Evolutionary conservation across 2,113 vertebrate species (phyloP).

Genomic region (Anolis carolinensis): DNA sequence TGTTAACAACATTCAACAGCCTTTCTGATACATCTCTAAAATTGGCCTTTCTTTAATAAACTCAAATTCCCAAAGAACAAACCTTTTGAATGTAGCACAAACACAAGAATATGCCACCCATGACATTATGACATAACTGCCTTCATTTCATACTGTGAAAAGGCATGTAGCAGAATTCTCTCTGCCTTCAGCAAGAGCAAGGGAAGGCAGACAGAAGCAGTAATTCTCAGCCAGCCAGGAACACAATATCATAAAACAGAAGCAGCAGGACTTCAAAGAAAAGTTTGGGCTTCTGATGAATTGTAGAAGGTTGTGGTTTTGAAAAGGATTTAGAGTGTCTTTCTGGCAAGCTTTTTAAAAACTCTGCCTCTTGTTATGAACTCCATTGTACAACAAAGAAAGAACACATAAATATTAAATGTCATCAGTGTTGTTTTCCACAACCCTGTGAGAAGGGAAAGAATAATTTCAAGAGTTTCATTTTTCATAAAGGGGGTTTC

Average conservation of each 20-base stretch:
- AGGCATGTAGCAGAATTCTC: background rate
- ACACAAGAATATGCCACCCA: background rate
- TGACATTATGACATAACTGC: background rate
- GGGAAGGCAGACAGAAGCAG: background rate
- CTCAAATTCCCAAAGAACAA: background rate
- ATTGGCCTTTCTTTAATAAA: background rate
- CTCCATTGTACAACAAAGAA: background rate
- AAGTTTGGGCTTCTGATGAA: background rate
- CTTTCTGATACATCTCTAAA: background rate
- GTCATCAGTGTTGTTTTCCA: background rate
- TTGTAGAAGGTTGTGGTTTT: background rate
- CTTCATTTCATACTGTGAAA: background rate
- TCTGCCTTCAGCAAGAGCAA: background rate
- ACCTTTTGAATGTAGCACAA: background rate
- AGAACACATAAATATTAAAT: slow-evolving; percentile 8
- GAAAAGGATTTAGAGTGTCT: background rate
- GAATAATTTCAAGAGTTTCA: background rate
- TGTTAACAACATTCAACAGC: background rate
- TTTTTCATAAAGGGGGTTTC: slow-evolving; percentile 2
- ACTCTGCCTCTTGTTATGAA: background rate
- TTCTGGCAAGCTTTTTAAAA: background rate
- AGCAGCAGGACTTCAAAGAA: slow-evolving; percentile 26
- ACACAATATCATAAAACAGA: background rate
- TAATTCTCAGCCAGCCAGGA: slow-evolving; percentile 12
- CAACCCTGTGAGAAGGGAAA: background rate